Conservation (phyloP, 2,113 vertebrate genomes). For the Aplodontia rufa region DNA sequence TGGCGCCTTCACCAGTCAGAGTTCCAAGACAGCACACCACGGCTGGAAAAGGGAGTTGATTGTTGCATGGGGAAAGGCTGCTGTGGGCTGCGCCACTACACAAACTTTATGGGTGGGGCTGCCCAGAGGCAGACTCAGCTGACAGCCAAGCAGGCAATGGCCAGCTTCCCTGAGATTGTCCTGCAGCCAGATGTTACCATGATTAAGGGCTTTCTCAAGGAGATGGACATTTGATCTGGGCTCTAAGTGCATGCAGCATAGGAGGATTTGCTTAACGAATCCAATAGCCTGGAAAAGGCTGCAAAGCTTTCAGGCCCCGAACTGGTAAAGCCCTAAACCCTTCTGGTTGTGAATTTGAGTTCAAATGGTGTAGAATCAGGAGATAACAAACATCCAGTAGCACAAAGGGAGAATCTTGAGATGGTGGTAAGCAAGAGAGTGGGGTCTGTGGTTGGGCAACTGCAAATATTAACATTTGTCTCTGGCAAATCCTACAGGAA, state of each 20-base stretch:
- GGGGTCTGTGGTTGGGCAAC: background rate
- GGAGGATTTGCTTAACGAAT: background rate
- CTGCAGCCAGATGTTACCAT: background rate
- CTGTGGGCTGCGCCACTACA: background rate
- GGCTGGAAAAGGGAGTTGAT: background rate
- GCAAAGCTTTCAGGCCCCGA: background rate
- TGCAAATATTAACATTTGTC: slow-evolving; percentile 17
- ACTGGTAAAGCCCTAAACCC: background rate
- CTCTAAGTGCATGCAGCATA: background rate
- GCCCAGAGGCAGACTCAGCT: background rate
- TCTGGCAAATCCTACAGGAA: slow-evolving; percentile 4
- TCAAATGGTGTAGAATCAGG: background rate
- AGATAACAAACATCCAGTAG: background rate
- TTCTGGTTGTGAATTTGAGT: background rate
- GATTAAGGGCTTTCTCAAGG: background rate
- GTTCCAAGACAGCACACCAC: background rate
- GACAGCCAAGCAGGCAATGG: background rate
- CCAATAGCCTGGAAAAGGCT: background rate
- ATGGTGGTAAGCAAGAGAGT: background rate
- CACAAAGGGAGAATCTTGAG: background rate
- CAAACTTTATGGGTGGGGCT: background rate
- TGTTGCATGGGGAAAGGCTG: background rate
- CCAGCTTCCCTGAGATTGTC: background rate
- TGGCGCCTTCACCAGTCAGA: background rate
- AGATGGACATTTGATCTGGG: background rate